Evolutionary conservation across 1,140 invertebrate genomes (phyloP), one percentile per base, ranked within the genome.

Genomic region (Lithobius niger): DNA sequence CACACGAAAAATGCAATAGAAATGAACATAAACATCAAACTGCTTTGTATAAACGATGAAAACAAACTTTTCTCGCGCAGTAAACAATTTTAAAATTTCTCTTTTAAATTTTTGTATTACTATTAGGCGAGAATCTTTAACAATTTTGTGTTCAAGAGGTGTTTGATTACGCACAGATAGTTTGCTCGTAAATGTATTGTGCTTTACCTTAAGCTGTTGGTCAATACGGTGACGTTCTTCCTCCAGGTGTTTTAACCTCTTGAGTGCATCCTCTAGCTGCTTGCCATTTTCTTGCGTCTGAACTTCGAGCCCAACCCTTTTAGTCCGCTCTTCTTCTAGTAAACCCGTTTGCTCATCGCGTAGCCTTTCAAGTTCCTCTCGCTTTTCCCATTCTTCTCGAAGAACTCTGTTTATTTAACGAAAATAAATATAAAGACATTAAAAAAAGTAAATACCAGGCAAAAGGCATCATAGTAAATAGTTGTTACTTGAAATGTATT

Each of bases 321-420:
- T 86, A 54, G 78, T 67, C 60, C 80, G 76, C 67, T 87, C 84
- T 61, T 80, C 76, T 66, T 84, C 80, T 48, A 88, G 66, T 61
- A 87, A 71, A 61, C 77, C 66, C 54, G 77, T 76, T 64, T 88
- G 84, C 66, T 88, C 82, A 62, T 80, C 76, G 67, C 87, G 83
- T 15, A 88, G 66, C 54, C 74, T 73, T 69, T 88, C 86, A 43
- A 88, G 66, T 66, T 87, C 82, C 66, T 86, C 84, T 60, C 84
- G 65, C 65, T 81, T 83, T 62, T 85, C 82, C 83, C 83, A 87
- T 73, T 88, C 86, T 71, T 89, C 86, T 36, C 80, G 75, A 51
- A 89, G 70, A 42, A 89, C 80, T 62, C 82, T 79, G 57, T n/a
- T n/a, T n/a, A n/a, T n/a, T n/a, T n/a, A n/a, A n/a, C n/a, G n/a